Base-by-base conservation (phyloP, 2,113 vertebrate species). In the Columba livia region DNA sequence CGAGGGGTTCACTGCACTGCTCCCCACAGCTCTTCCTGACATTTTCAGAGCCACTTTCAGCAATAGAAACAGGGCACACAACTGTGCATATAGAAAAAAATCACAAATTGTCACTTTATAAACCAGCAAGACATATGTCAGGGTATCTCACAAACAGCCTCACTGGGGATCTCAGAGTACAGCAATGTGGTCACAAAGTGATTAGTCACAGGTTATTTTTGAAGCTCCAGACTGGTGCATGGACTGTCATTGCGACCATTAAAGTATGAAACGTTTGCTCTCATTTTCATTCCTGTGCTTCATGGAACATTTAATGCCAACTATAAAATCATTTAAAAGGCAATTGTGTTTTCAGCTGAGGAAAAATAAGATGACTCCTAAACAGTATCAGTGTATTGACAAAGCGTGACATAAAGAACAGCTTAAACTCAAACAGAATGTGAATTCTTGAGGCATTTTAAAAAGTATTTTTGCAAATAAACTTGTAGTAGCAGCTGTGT, bases 271-370 rank as follows among this genome's bases (percentile, higher is more conserved):
- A 96, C 88, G 81, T 87, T 97, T 96, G 69, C 64, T 74, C 19
- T 96, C 60, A 56, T 96, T 97, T 97, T 95, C 90, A 90, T 95
- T 97, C 62, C 72, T 65, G 70, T 84, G 80, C 72, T 97, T 98
- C 93, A 97, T 82, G 94, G 89, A 83, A 88, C 86, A 96, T 91
- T 97, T 94, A 88, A 90, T 95, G 60, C 58, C 86, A 94, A 67
- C 91, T 96, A 89, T 65, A 94, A 97, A 97, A 96, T 95, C 36
- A 87, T 96, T 94, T 92, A 93, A 96, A 96, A 97, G 31, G 81
- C 88, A 97, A 97, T 71, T 88, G 73, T 89, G 73, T 97, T 96
- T 97, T 91, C 78, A 95, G 78, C 66, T 82, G 62, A 92, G 93
- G 17, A 95, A 97, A 97, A 97, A 96, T 74, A 97, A 93, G 70